Conservation (phyloP, 2,888 invertebrate genomes). For the Heteropelma amictum region DNA sequence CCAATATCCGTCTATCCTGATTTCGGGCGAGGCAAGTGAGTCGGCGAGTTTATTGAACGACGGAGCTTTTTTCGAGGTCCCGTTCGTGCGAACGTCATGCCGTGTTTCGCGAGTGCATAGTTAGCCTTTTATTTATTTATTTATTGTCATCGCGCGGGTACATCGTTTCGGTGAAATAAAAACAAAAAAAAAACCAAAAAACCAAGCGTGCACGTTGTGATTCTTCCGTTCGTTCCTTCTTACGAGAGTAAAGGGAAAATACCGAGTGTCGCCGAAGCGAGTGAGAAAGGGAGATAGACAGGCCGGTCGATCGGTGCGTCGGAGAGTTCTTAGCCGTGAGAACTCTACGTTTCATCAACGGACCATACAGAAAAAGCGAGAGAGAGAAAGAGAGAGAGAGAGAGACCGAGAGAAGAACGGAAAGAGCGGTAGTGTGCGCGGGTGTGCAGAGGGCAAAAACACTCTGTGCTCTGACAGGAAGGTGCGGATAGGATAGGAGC, state of each 20-base stretch:
- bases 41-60: conserved; percentile 36
- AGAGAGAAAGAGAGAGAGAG: neutral
- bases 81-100: conserved; percentile 27
- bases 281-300: conserved; percentile 16
- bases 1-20: neutral
- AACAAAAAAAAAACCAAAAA: no score
- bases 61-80: conserved; percentile 9
- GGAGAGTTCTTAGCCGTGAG: conserved; percentile 37
- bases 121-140: neutral
- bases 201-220: conserved; percentile 9
- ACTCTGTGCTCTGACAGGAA: conserved; percentile 52
- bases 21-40: conserved; percentile 36
- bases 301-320: conserved; percentile 58
- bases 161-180: conserved; percentile 2
- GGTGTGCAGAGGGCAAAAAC: conserved; percentile 25
- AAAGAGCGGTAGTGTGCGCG: conserved; percentile 1
- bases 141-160: neutral
- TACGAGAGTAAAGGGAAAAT: neutral
- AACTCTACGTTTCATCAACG: no score
- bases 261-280: conserved; percentile 15
- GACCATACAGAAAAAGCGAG: conserved; percentile 13
- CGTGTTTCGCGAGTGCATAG: conserved; percentile 17
- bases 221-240: neutral
- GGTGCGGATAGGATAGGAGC: conserved; percentile 43
- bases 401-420: no score